Evolutionary conservation across 2,113 vertebrate genomes (phyloP).

Genomic region (Zosterops japonicus): DNA sequence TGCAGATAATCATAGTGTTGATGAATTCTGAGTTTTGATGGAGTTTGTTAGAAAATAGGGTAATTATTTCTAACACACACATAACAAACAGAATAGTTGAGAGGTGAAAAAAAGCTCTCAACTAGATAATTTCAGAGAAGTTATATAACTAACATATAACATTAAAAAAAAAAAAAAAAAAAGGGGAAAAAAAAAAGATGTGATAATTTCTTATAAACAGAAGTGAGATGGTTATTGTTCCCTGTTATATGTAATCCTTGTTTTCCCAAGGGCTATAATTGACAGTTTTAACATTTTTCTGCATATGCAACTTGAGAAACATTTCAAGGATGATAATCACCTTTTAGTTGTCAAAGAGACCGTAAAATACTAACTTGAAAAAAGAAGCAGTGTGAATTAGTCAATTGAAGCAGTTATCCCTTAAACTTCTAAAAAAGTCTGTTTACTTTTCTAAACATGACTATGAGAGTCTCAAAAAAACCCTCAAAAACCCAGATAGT

Average conservation of each 20-base stretch:
- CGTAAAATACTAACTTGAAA: background rate
- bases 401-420: background rate
- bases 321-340: background rate
- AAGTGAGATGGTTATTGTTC: background rate
- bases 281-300: background rate
- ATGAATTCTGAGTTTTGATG: background rate
- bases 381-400: background rate
- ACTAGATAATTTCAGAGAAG: background rate
- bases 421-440: background rate
- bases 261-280: background rate
- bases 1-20: background rate
- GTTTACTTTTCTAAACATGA: background rate
- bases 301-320: background rate
- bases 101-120: background rate
- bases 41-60: background rate
- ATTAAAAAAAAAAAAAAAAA: background rate
- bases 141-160: too few species aligned
- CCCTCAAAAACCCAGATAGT: background rate
- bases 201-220: background rate
- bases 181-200: background rate
- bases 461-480: background rate
- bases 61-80: background rate
- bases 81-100: background rate
- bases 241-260: background rate
- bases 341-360: background rate